Conservation (phyloP, 2,888 invertebrate species). For the Platycnemis pennipes region DNA sequence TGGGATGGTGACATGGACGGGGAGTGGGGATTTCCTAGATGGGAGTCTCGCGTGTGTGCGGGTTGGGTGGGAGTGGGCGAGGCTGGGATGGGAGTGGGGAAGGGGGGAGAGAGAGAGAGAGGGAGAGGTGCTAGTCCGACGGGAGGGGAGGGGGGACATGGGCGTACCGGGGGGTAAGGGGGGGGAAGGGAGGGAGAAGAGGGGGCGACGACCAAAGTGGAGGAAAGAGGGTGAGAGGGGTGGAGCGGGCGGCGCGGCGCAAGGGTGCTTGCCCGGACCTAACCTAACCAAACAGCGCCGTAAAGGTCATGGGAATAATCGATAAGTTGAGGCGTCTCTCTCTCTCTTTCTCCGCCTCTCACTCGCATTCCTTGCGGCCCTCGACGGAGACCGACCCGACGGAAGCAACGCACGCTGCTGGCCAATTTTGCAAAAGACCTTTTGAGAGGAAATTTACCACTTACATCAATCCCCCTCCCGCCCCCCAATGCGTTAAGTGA, state of each 20-base stretch:
- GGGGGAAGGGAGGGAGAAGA: not conserved
- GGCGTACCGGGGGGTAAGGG: not conserved
- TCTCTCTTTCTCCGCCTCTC: constrained; percentile 14
- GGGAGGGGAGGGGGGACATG: not conserved
- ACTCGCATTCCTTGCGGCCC: not conserved
- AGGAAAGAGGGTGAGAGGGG: not conserved
- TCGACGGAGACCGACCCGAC: not conserved
- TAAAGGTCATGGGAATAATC: constrained; percentile 64
- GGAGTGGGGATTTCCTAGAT: not conserved
- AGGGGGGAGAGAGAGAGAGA: not conserved
- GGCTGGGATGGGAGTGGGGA: not conserved
- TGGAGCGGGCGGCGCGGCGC: not conserved
- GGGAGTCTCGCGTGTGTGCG: not conserved
- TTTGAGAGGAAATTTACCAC: too few relatives aligned
- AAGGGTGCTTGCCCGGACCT: constrained; percentile 65
- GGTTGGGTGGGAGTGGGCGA: not conserved
- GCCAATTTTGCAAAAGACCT: too few relatives aligned
- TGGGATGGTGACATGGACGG: not conserved
- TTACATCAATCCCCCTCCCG: too few relatives aligned
- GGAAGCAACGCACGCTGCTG: too few relatives aligned
- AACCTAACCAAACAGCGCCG: constrained; percentile 67
- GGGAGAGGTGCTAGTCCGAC: not conserved
- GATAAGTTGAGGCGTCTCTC: constrained; percentile 59
- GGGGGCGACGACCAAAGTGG: not conserved
- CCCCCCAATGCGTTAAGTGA: too few relatives aligned